Conservation (phyloP, 1,140 invertebrate species). For the Pachyrhynchus sulphureomaculatus region DNA sequence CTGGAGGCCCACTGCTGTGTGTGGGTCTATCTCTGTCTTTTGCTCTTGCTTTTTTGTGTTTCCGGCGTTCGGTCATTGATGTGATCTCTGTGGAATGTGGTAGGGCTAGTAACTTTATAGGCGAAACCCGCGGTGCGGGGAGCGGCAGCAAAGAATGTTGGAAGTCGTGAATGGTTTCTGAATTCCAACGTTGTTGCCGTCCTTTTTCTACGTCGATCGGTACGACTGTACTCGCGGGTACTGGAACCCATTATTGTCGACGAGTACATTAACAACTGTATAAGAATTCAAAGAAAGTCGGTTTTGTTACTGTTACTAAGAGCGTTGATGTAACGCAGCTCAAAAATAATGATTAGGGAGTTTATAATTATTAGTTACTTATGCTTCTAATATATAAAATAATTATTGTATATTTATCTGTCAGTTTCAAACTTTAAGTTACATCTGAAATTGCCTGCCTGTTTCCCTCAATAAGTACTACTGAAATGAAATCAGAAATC, state of each 20-base stretch:
- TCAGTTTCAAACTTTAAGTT: too few species aligned
- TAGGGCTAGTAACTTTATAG: conserved; percentile 44
- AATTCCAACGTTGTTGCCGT: conserved; percentile 46
- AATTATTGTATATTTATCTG: too few species aligned
- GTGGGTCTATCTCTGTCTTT: conserved; percentile 38
- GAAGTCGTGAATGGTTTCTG: conserved; percentile 51
- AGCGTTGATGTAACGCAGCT: too few species aligned
- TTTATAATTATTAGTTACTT: too few species aligned
- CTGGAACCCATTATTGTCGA: conserved; percentile 17
- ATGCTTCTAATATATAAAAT: too few species aligned
- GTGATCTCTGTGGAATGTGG: conserved; percentile 52
- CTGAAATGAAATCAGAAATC: too few species aligned
- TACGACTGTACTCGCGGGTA: conserved; percentile 35
- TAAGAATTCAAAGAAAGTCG: conserved; percentile 14
- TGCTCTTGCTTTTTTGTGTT: conserved; percentile 42
- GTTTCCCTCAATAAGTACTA: too few species aligned
- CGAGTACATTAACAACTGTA: neutral
- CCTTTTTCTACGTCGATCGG: conserved; percentile 20
- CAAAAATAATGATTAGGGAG: too few species aligned
- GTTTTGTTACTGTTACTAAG: conserved; percentile 7
- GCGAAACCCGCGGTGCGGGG: conserved; percentile 28
- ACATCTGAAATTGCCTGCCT: too few species aligned
- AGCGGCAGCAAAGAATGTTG: conserved; percentile 47
- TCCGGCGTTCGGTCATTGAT: conserved; percentile 52
- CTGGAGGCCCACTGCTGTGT: conserved; percentile 31